Conservation (phyloP, 1,140 invertebrate genomes). For the Zaprionus kolodkinae region DNA sequence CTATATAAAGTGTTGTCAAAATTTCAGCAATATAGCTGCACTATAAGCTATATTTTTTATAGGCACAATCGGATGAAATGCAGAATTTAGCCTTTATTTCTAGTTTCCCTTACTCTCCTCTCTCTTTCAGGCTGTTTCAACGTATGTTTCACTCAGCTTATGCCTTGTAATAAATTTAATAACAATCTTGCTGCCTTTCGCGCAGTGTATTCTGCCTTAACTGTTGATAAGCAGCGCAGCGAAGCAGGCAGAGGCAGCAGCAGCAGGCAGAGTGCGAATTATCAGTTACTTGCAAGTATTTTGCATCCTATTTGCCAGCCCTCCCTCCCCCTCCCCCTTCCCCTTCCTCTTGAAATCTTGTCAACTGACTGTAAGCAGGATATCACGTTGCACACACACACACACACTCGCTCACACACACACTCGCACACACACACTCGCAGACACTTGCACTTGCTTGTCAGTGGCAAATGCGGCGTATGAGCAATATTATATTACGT, state of each 20-base stretch:
- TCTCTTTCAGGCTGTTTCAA: too few relatives aligned
- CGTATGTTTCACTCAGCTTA: too few relatives aligned
- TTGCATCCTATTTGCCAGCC: conserved; percentile 69
- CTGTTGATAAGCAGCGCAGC: conserved; percentile 30
- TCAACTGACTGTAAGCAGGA: conserved; percentile 45
- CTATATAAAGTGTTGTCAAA: too few relatives aligned
- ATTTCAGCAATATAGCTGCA: too few relatives aligned
- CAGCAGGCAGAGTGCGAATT: conserved; percentile 48
- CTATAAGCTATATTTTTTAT: too few relatives aligned
- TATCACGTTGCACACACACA: conserved; percentile 68
- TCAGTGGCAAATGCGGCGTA: conserved; percentile 59
- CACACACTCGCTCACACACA: background rate
- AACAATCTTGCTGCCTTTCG: background rate
- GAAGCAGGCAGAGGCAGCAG: background rate
- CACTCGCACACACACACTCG: background rate
- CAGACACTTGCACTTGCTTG: conserved; percentile 32
- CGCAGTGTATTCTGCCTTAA: background rate
- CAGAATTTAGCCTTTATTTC: too few relatives aligned
- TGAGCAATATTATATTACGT: conserved; percentile 74
- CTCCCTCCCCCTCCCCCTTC: background rate
- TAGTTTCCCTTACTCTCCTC: too few relatives aligned
- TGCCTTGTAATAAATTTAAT: background rate
- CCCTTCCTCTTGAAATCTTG: conserved; percentile 6
- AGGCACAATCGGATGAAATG: too few relatives aligned
- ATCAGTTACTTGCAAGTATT: conserved; percentile 83